Percentiles rank a stretch among this genome's conserved stretches.
These are phyloP conservation scores for Cheilosia pagana DNA, from an alignment of 2,888 invertebrate species.

Conservation along the genomic window DNA sequence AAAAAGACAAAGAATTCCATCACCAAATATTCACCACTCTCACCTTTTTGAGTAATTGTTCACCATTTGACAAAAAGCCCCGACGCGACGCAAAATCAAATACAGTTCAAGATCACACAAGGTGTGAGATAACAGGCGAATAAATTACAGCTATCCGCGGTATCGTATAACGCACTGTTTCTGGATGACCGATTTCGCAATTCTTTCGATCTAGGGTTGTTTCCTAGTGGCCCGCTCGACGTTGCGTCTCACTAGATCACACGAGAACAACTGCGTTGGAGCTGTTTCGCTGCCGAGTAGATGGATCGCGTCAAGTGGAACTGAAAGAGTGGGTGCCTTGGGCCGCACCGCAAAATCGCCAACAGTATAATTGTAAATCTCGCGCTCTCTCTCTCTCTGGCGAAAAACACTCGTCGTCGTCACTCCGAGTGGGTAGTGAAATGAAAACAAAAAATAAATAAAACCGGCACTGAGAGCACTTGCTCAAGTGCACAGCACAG, in stretches of 20 bases:
- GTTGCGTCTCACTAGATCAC: conserved; percentile 49
- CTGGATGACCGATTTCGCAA: conserved; percentile 16
- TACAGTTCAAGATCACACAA: neutral
- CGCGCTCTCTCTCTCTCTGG: conserved; percentile 53
- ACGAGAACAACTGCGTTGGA: conserved; percentile 47
- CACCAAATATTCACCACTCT: conserved; percentile 40
- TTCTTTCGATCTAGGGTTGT: conserved; percentile 8
- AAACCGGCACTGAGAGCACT: conserved; percentile 28
- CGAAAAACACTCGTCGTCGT: neutral
- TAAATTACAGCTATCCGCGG: conserved; percentile 9
- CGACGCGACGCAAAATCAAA: conserved; percentile 2
- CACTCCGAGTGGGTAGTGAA: neutral
- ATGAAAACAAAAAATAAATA: neutral
- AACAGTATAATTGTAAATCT: neutral
- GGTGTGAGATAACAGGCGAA: conserved; percentile 27
- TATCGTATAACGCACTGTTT: conserved; percentile 11
- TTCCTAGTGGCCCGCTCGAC: conserved; percentile 26
- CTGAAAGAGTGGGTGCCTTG: conserved; percentile 7
- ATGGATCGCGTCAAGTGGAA: conserved; percentile 58
- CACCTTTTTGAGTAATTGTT: conserved; percentile 40
- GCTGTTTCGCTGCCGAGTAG: conserved; percentile 13
- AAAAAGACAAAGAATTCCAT: conserved; percentile 13
- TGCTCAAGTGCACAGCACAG: neutral
- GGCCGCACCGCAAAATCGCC: conserved; percentile 16
- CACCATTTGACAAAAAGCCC: neutral